These are phyloP conservation scores for Habropoda laboriosa DNA, from an alignment of 1,140 invertebrate genomes.

Conservation along the genomic window DNA sequence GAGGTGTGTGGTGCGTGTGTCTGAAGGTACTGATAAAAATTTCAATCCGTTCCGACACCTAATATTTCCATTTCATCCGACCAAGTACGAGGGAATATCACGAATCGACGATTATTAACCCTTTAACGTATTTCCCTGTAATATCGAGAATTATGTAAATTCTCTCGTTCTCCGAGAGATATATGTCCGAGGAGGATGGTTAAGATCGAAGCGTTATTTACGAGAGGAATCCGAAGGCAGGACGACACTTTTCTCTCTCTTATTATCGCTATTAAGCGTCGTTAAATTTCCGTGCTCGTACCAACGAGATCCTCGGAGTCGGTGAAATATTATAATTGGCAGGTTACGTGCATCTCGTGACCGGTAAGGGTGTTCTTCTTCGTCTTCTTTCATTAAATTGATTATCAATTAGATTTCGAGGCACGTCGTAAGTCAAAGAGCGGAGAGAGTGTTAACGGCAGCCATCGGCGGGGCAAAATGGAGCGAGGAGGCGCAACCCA, in stretches of 20 bases:
- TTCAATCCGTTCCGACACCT: not conserved
- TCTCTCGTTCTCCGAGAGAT: not conserved
- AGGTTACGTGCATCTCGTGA: not conserved
- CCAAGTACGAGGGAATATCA: not conserved
- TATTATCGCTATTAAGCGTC: not conserved
- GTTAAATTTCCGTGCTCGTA: not conserved
- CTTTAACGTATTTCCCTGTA: not conserved
- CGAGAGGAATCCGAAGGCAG: constrained; percentile 4
- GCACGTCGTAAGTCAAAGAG: not conserved
- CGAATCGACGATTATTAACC: not conserved
- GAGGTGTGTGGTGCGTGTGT: too few species aligned
- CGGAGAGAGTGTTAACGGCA: constrained; percentile 33
- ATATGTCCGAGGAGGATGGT: not conserved
- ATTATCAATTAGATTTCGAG: not conserved
- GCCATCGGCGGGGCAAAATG: not conserved
- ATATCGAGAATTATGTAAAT: constrained; percentile 20
- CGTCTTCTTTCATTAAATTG: not conserved
- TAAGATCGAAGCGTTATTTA: constrained; percentile 8
- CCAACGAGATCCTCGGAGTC: not conserved
- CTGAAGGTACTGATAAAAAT: not conserved
- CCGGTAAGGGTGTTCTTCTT: too few species aligned
- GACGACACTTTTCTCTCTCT: not conserved
- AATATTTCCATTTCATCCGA: not conserved
- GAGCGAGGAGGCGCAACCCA: constrained; percentile 57
- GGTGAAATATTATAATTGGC: not conserved